These are phyloP conservation scores for Mesitornis unicolor DNA, from an alignment of 2,113 vertebrate genomes.

Conservation along the genomic window DNA sequence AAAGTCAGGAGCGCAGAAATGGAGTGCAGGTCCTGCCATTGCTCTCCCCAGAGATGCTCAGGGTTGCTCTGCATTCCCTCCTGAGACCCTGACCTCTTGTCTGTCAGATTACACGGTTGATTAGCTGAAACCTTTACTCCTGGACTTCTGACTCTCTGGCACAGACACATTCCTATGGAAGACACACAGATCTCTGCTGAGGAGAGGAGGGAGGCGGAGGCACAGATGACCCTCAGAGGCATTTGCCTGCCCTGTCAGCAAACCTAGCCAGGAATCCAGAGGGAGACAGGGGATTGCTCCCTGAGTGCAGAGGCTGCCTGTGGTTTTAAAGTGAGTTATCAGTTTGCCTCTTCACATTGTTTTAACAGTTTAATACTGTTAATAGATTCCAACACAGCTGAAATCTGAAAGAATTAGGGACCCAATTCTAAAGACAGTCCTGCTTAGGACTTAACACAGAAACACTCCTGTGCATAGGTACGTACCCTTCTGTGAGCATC, in stretches of 20 bases:
- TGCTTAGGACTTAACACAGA: not conserved
- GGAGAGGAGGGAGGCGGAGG: not conserved
- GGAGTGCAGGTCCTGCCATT: conserved; percentile 50
- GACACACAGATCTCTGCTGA: not conserved
- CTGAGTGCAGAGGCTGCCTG: not conserved
- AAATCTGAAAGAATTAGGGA: not conserved
- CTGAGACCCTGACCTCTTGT: not conserved
- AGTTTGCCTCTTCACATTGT: not conserved
- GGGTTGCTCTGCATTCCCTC: not conserved
- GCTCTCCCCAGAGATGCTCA: not conserved
- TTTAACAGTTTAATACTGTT: not conserved
- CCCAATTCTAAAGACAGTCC: not conserved
- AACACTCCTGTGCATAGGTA: not conserved
- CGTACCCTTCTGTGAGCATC: not conserved
- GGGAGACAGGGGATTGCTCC: not conserved
- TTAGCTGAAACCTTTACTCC: not conserved
- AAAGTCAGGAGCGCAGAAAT: conserved; percentile 35
- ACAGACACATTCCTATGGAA: not conserved
- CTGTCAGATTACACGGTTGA: not conserved
- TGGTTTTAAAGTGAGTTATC: not conserved
- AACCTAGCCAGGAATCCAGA: not conserved
- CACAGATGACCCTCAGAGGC: not conserved
- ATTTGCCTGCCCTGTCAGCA: conserved; percentile 2
- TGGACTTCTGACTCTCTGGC: not conserved
- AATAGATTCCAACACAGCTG: not conserved